A percentile compares a stretch with the other conserved stretches of the same genome.
Evolutionary conservation across 2,797 vertebrate species (phyloP).

Genomic region (Champsocephalus esox): DNA sequence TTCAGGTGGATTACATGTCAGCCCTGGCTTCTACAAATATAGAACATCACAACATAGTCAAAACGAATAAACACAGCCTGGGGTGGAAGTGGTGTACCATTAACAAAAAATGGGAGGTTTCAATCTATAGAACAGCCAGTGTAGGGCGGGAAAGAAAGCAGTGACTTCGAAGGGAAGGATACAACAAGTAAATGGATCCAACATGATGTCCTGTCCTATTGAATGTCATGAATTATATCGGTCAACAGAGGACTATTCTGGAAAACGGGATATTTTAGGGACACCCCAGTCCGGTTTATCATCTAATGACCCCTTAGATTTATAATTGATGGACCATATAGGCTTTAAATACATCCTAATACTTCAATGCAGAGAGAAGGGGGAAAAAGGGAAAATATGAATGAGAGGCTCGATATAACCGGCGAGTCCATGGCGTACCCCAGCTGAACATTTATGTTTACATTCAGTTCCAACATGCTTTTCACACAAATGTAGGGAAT

Average conservation of each 20-base stretch:
- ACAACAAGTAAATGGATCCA: constrained; percentile 15
- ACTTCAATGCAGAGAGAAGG: background rate
- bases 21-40: constrained; percentile 13
- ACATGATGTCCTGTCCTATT: background rate
- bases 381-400: background rate
- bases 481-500: background rate
- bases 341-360: background rate
- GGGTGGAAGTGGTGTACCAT: constrained; percentile 19
- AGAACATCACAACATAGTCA: constrained; percentile 33
- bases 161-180: constrained; percentile 7
- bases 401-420: constrained; percentile 1
- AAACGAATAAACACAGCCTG: constrained; percentile 22
- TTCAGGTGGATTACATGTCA: constrained; percentile 29
- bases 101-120: background rate
- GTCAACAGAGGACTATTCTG: no score
- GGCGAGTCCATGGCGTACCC: background rate
- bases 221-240: background rate
- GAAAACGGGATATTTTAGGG: background rate
- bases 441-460: background rate
- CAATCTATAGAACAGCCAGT: constrained; percentile 2
- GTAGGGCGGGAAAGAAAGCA: constrained; percentile 5
- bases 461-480: background rate
- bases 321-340: background rate
- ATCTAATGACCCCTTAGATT: constrained; percentile 10
- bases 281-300: background rate